phyloP scores from a whole-genome alignment of 2,113 vertebrate species.

The Agapornis roseicollis region DNA sequence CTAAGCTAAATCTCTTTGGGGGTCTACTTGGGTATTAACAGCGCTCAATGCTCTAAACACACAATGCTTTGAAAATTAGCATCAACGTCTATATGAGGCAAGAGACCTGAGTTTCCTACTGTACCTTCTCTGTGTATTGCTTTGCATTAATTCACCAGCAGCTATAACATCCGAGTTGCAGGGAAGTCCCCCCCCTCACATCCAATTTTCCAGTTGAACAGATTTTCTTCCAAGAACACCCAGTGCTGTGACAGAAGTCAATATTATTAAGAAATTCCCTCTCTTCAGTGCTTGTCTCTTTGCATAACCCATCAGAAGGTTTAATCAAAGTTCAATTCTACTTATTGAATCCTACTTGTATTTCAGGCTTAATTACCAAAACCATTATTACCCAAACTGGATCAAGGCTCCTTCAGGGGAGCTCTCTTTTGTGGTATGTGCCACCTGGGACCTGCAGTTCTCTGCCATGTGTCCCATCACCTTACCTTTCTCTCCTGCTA shows the following conservation, averaged over 20 bases:
- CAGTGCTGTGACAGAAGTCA: slow-evolving; percentile 53
- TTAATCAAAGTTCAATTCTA: slow-evolving; percentile 55
- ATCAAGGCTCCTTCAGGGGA: neutral
- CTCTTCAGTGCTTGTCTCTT: neutral
- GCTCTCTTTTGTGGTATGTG: neutral
- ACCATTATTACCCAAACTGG: neutral
- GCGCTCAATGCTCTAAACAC: neutral
- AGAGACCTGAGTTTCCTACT: neutral
- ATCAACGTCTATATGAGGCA: fast-evolving
- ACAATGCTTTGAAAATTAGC: neutral
- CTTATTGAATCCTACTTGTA: neutral
- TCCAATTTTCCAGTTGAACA: slow-evolving; percentile 65
- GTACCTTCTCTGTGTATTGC: neutral
- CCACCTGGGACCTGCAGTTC: neutral
- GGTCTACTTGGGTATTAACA: neutral
- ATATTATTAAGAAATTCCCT: slow-evolving; percentile 26
- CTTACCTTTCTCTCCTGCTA: neutral
- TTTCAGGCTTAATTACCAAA: slow-evolving; percentile 23
- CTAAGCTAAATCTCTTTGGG: neutral
- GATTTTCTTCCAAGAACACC: neutral
- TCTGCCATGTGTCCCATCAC: neutral
- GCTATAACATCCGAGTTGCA: neutral
- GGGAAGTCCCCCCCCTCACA: slow-evolving; percentile 2
- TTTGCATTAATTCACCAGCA: neutral
- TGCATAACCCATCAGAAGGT: slow-evolving; percentile 45